phyloP scores from a whole-genome alignment of 2,888 invertebrate genomes.

The Leucoptera coffeella region DNA sequence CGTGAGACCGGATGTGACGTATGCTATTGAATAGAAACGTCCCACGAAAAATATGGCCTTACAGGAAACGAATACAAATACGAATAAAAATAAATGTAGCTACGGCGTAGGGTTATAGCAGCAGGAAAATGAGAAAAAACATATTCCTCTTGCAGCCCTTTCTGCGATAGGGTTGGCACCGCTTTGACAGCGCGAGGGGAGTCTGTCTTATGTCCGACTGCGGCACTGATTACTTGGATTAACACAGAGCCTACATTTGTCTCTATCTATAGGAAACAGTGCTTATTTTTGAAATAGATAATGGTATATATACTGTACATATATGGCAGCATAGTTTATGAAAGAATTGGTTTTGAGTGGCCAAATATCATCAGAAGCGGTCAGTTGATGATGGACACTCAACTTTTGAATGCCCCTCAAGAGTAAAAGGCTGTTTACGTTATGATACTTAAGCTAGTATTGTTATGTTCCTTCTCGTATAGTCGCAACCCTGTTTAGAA shows the following conservation, averaged over 20 bases:
- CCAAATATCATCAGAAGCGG: too few relatives aligned
- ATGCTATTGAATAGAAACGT: slow-evolving; percentile 18
- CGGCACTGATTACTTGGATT: slow-evolving; percentile 21
- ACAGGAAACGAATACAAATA: slow-evolving; percentile 48
- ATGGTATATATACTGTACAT: too few relatives aligned
- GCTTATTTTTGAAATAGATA: too few relatives aligned
- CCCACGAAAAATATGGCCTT: slow-evolving; percentile 32
- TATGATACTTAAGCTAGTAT: too few relatives aligned
- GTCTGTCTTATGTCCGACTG: slow-evolving; percentile 29
- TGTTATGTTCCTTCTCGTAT: too few relatives aligned
- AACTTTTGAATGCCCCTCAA: too few relatives aligned
- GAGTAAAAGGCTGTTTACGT: too few relatives aligned
- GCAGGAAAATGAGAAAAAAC: slow-evolving; percentile 38
- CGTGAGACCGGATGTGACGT: slow-evolving; percentile 7
- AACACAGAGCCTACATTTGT: too few relatives aligned
- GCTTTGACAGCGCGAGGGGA: slow-evolving; percentile 7
- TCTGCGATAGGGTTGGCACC: slow-evolving; percentile 8
- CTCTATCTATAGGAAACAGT: too few relatives aligned
- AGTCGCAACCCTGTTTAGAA: not conserved
- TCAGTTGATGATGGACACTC: too few relatives aligned
- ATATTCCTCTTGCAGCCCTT: slow-evolving; percentile 22
- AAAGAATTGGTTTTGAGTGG: too few relatives aligned
- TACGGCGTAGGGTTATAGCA: slow-evolving; percentile 12
- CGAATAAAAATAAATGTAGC: slow-evolving; percentile 39
- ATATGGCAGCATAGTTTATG: too few relatives aligned